Conservation (phyloP, 2,888 invertebrate species). For the Notodonta dromedarius region DNA sequence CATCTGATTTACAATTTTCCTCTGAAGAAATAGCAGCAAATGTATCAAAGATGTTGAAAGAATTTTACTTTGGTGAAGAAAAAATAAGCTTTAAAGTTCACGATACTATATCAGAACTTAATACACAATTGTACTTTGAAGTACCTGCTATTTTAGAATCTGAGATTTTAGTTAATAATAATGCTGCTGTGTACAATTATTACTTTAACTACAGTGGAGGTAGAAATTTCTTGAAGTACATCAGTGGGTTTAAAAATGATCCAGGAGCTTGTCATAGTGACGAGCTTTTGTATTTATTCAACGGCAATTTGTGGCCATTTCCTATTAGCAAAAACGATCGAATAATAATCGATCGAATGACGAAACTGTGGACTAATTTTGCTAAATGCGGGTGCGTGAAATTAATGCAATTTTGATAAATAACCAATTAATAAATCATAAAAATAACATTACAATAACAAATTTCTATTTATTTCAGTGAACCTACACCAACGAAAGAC, state of each 20-base stretch:
- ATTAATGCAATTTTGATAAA: not conserved
- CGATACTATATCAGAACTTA: slow-evolving; percentile 62
- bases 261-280: slow-evolving; percentile 70
- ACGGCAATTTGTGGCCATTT: slow-evolving; percentile 59
- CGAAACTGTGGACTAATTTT: slow-evolving; percentile 73
- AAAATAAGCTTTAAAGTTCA: slow-evolving; percentile 63
- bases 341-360: slow-evolving; percentile 60
- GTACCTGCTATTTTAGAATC: slow-evolving; percentile 66
- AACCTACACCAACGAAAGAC: slow-evolving; percentile 20
- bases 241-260: slow-evolving; percentile 49
- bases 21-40: slow-evolving; percentile 55
- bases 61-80: slow-evolving; percentile 75
- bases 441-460: not conserved
- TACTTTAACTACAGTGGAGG: slow-evolving; percentile 67
- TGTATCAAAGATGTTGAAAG: slow-evolving; percentile 53
- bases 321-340: slow-evolving; percentile 53
- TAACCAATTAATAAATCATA: not conserved
- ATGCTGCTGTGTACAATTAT: slow-evolving; percentile 64
- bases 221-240: slow-evolving; percentile 63
- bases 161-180: slow-evolving; percentile 42
- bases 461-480: slow-evolving; percentile 16
- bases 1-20: slow-evolving; percentile 67
- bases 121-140: slow-evolving; percentile 74
- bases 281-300: slow-evolving; percentile 71
- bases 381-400: slow-evolving; percentile 69